Base-by-base conservation (phyloP, 2,888 invertebrate species). In the Caenorhabditis drosophilae region DNA sequence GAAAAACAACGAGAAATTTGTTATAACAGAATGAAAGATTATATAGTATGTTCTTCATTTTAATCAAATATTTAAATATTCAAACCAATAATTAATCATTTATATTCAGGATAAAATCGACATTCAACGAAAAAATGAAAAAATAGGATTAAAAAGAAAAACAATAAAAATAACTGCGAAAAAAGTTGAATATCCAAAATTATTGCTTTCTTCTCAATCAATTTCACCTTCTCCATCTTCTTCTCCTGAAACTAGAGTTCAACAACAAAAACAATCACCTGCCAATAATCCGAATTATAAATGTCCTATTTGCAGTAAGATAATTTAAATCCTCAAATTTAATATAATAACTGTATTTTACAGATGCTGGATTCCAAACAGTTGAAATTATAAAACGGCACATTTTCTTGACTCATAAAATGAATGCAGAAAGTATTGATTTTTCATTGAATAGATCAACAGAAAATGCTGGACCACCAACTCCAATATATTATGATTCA, bases 401-500 rank as follows among this genome's bases (percentile, higher is more conserved):
- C 12, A 31, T 31, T 31, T 12, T 31, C 31, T 9, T 31, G 31
- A 12, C 12, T 31, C 31, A 31, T 31, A 31, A 31, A 31, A 9
- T 9, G 6, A 6, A 12, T 12, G 31, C 12, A 9, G 31, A 31
- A 31, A 31, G 6, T 31, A 12, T 31, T 31, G n/a, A n/a, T n/a
- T n/a, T n/a, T n/a, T n/a, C n/a, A n/a, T 31, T 31, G 31, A 31
- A 31, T 31, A 31, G 31, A 12, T 9, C 6, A 31, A 31, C 12
- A 12, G 6, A 31, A 31, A 31, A 31, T 9, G 6, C 31, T 12
- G 12, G 12, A 31, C 6, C 6, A 31, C 6, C 12, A 31, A 31
- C 31, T 31, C 15, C 16, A 2, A 4, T 36, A n/a, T 61, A 55
- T 35, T 55, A 51, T 25, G 51, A 61, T 47, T n/a, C 22, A 3